A percentile compares a stretch with the other conserved stretches of the same genome.
phyloP scores from a whole-genome alignment of 2,113 vertebrate species.

The Pseudonaja textilis region DNA sequence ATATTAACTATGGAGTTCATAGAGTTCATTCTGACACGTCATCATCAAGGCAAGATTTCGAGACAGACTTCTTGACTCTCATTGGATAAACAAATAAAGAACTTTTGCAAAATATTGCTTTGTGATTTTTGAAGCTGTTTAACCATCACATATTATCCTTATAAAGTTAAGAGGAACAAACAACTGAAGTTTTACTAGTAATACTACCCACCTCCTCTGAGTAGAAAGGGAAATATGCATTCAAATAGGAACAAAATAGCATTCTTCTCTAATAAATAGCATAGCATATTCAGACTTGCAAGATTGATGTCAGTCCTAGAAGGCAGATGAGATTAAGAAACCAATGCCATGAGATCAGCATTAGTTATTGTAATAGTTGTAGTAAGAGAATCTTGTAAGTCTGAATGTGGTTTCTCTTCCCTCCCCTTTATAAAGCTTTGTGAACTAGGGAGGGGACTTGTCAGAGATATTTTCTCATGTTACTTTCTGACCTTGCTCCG shows the following conservation, averaged over 20 bases:
- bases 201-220: neutral
- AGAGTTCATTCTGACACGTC: neutral
- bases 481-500: neutral
- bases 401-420: neutral
- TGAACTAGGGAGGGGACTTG: neutral
- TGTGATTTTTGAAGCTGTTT: neutral
- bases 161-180: neutral
- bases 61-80: neutral
- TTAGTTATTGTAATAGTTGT: neutral
- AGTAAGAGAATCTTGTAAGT: neutral
- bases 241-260: neutral
- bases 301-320: neutral
- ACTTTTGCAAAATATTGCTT: neutral
- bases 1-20: slow-evolving; percentile 11
- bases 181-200: neutral
- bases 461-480: neutral
- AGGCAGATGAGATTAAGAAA: neutral
- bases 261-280: neutral
- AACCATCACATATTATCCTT: neutral
- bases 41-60: neutral
- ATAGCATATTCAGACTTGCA: neutral
- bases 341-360: neutral
- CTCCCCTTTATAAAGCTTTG: neutral
- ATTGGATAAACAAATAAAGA: neutral
- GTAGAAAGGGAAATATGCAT: neutral